Evolutionary conservation across 2,113 vertebrate species (phyloP).

Genomic region (Hyperopisus bebe): DNA sequence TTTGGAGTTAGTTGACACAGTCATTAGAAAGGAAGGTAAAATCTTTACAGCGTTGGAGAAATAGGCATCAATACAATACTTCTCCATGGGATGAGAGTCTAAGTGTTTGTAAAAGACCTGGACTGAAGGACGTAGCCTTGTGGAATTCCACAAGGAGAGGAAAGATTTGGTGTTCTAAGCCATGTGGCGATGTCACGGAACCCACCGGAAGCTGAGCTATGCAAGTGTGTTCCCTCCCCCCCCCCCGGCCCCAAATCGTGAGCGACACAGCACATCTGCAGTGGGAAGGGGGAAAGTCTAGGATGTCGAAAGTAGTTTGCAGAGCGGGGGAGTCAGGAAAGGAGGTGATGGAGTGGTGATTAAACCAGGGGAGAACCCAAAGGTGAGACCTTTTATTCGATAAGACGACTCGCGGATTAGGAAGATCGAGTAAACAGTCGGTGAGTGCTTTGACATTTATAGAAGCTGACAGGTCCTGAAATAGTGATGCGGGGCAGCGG

Average conservation of each 20-base stretch:
- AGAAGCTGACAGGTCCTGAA: neutral
- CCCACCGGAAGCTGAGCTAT: neutral
- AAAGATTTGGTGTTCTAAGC: neutral
- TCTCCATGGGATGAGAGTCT: neutral
- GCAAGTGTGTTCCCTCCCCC: neutral
- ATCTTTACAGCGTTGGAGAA: neutral
- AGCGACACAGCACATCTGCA: neutral
- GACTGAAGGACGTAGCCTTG: neutral
- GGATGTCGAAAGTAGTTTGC: neutral
- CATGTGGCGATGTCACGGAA: neutral
- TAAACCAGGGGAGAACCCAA: neutral
- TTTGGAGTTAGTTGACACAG: neutral
- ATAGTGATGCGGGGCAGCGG: neutral
- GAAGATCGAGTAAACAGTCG: neutral
- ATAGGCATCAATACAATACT: neutral
- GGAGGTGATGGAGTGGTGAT: constrained; percentile 4
- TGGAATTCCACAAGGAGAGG: neutral
- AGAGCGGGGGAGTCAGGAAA: neutral
- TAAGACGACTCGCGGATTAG: neutral
- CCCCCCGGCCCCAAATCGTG: neutral
- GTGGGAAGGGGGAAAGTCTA: neutral
- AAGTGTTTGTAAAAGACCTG: neutral
- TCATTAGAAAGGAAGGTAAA: neutral
- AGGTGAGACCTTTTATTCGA: constrained; percentile 5
- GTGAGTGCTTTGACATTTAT: constrained; percentile 9